These are phyloP conservation scores for Coturnix japonica DNA, from an alignment of 2,113 vertebrate species.

Conservation along the genomic window DNA sequence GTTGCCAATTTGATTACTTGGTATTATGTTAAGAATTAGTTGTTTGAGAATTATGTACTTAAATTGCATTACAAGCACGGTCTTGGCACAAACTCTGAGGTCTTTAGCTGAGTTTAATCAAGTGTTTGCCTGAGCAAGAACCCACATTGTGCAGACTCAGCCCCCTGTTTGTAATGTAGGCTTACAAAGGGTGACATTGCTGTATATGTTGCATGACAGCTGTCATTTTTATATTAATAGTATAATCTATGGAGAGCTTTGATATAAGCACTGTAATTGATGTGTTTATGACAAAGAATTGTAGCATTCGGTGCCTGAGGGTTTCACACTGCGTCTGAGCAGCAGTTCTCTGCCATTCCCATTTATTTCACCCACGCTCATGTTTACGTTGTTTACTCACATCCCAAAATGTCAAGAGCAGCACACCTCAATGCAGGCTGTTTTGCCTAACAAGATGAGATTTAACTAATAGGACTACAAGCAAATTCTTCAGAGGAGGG, in stretches of 20 bases:
- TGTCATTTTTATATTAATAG: conserved; percentile 20
- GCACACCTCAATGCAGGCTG: background rate
- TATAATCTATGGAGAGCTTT: background rate
- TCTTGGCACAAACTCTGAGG: background rate
- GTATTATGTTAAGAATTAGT: conserved; percentile 1
- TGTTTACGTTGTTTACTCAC: conserved; percentile 8
- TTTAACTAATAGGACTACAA: background rate
- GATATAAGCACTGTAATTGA: conserved; percentile 5
- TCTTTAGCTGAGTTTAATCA: background rate
- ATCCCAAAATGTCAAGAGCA: background rate
- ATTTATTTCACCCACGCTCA: conserved; percentile 8
- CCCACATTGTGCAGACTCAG: background rate
- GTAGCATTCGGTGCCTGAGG: background rate
- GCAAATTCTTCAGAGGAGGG: background rate
- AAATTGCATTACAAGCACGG: background rate
- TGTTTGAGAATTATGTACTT: background rate
- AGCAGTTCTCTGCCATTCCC: background rate
- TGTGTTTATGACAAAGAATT: conserved; percentile 28
- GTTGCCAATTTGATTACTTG: background rate
- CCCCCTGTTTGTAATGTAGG: rapidly evolving
- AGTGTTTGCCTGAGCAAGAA: background rate
- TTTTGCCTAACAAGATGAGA: background rate
- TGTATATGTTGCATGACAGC: background rate
- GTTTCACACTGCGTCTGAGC: background rate
- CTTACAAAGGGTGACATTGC: background rate